Evolutionary conservation across 64 coral and sea anemone species (phyloP), one percentile per base, ranked within the genome.

Genomic region (Cladopsammia gracilis): DNA sequence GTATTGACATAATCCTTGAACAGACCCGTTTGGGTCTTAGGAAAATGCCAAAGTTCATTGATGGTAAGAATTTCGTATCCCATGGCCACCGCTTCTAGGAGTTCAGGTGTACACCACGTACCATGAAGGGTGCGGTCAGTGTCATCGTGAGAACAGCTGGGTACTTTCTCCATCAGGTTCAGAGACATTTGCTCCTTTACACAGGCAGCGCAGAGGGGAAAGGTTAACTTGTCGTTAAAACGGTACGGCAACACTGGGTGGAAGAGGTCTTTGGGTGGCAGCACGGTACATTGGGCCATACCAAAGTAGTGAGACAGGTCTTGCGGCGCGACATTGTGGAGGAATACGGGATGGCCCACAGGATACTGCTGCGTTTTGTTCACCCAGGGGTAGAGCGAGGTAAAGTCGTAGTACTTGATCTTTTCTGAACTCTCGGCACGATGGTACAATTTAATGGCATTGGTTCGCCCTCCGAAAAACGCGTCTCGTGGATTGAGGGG

Each of bases 361-460:
- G 79, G 79, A 64, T 69, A 69, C 23, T 25, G n/a, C n/a, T n/a
- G 7, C 3, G 5, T 10, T 20, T 69, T 69, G 65, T 69, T 69
- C 19, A 69, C 65, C n/a, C 20, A 69, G 0, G 65, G 22, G 52
- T 77, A 77, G 75, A 57, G 52, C 2, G 15, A 19, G 0, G 13
- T 48, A 2, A 19, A 16, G 44, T 77, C 75, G 4, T 12, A 22
- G 62, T 87, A 72, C 18, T 65, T 65, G 22, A 54, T 54, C 45
- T 87, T 46, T 24, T 72, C 14, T 14, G 34, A 34, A 2, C 47
- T 66, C 11, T 25, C 15, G 62, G 86, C 86, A 19, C 44, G 10
- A 51, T 69, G 82, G 69, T 86, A 51, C 23, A 86, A 43, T 18
- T 86, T 64, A 15, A 86, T 60, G 13, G 50, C 85, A 22, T 85